A percentile compares a stretch with the other conserved stretches of the same genome.
These are phyloP conservation scores for Enteromius unitaeniatus DNA, from an alignment of 2,797 vertebrate species.

Conservation along the genomic window DNA sequence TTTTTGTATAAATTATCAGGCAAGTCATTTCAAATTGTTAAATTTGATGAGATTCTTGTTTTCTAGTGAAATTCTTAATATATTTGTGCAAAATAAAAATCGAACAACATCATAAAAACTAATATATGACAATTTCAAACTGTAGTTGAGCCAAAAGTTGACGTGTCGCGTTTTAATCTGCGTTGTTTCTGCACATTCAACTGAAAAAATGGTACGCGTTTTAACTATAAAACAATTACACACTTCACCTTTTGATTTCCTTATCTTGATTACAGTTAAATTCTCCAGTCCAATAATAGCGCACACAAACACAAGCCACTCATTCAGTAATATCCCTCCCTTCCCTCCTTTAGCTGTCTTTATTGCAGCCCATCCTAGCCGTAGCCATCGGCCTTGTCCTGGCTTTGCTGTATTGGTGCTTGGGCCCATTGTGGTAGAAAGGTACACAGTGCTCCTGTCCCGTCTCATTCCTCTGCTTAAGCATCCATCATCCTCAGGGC, in stretches of 20 bases:
- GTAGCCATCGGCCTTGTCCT: slow-evolving; percentile 99
- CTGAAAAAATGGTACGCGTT: neutral
- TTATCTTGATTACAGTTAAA: slow-evolving; percentile 18
- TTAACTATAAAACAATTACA: slow-evolving; percentile 14
- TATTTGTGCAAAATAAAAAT: neutral
- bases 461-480: slow-evolving; percentile 69
- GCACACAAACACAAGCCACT: slow-evolving; percentile 20
- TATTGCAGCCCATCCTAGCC: slow-evolving; percentile 98
- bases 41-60: neutral
- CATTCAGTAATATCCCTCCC: slow-evolving; percentile 91
- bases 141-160: neutral
- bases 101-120: neutral
- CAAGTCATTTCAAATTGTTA: neutral
- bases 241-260: slow-evolving; percentile 35
- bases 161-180: neutral
- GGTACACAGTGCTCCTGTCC: slow-evolving; percentile 94
- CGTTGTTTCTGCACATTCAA: neutral
- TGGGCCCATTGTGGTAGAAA: slow-evolving; percentile 99
- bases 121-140: neutral
- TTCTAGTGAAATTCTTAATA: neutral
- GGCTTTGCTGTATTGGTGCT: slow-evolving; percentile 99
- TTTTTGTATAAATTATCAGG: neutral
- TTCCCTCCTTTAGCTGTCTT: slow-evolving; percentile 98
- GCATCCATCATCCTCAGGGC: slow-evolving; percentile 47
- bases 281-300: slow-evolving; percentile 18